These are phyloP conservation scores for Frieseomelitta varia DNA, from an alignment of 1,140 invertebrate species.

Conservation along the genomic window DNA sequence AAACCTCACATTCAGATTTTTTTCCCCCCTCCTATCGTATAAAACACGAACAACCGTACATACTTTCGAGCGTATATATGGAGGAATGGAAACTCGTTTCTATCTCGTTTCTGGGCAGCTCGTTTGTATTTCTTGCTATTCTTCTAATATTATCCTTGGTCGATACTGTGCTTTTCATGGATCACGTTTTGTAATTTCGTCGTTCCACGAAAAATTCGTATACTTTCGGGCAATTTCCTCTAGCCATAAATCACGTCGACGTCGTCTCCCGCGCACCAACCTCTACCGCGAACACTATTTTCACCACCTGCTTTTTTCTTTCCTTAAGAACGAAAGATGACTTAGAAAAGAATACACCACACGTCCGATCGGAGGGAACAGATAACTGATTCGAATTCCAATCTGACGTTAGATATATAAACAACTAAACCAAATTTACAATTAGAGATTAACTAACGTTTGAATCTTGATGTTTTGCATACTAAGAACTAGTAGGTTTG, in stretches of 20 bases:
- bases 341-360: background rate
- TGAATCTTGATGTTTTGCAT: no score
- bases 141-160: constrained; percentile 59
- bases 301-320: constrained; percentile 34
- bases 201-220: constrained; percentile 65
- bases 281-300: constrained; percentile 52
- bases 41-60: background rate
- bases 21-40: background rate
- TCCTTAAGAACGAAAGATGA: constrained; percentile 11
- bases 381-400: no score
- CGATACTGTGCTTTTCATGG: constrained; percentile 58
- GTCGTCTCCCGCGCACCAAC: constrained; percentile 54
- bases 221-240: constrained; percentile 68
- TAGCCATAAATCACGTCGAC: constrained; percentile 66
- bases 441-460: no score
- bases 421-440: no score
- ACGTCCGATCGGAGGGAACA: background rate
- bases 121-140: constrained; percentile 49
- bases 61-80: no score
- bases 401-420: no score
- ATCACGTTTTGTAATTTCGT: constrained; percentile 62
- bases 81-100: constrained; percentile 21
- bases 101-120: constrained; percentile 13
- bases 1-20: background rate
- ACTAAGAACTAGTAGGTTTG: background rate